Base-by-base conservation (phyloP, 2,797 vertebrate genomes). In the Chiroxiphia lanceolata region DNA sequence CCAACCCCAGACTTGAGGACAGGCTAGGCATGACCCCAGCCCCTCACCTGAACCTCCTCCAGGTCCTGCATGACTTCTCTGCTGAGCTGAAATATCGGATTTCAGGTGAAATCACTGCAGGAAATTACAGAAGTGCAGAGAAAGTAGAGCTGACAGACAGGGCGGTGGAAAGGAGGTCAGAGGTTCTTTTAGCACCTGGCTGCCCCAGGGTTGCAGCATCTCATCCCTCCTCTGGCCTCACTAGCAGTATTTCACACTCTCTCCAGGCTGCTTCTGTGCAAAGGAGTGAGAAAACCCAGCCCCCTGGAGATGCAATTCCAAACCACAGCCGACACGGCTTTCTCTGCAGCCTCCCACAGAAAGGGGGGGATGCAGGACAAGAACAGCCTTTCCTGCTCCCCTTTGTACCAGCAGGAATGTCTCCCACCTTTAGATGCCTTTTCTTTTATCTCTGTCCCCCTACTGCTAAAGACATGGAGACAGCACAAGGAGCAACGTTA, bases 1-100 rank as follows among this genome's bases (percentile, higher is more conserved):
- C 20, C 0, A 0, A 78, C 22, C 5, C 1, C 0, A 0, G 36
- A 40, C 48, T 19, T 48, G 36, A 42, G 11, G 70, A 60, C 17
- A 45, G 59, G 31, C 25, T 40, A 29, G n/a, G 36, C 36, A 12
- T 8, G 4, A 83, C 17, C 21, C 13, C 45, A 83, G 38, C 16
- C 33, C 13, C 13, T 64, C 38, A 48, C 34, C 27, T 60, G 38
- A 82, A 9, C 7, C 15, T 11, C 1, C 9, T 25, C 13, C 34
- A 47, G 31, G 22, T 33, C 29, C 33, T 13, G 5, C 2, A 2
- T 2, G 1, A n/a, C n/a, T 15, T 40, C 31, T 68, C 42, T 79
- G 25, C 36, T 71, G 45, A 26, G 67, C 19, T 82, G 34, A 72
- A 89, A 93, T 8, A 23, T 1, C 3, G 5, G 5, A 29, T 15